Evolutionary conservation across 2,797 vertebrate genomes (phyloP).

Genomic region (Heliangelus exortis): DNA sequence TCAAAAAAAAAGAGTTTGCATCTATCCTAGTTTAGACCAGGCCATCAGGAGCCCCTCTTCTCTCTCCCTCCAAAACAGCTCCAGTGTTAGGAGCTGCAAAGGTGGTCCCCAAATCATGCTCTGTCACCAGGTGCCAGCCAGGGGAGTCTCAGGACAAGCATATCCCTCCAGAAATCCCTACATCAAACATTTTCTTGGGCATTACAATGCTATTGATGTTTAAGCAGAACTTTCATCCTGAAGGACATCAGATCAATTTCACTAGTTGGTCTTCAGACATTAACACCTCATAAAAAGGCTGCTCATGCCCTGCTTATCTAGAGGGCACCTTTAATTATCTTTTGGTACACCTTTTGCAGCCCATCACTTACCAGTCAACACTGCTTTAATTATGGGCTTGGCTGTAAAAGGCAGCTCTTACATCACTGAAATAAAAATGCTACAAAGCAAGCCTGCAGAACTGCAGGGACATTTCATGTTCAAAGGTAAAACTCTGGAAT

Average conservation of each 20-base stretch:
- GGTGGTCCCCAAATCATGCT: neutral
- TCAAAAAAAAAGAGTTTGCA: neutral
- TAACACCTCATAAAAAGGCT: conserved; percentile 68
- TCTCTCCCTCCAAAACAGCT: neutral
- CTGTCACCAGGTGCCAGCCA: neutral
- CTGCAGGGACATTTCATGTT: neutral
- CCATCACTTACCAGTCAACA: conserved; percentile 61
- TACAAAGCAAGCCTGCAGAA: neutral
- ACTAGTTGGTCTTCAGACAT: conserved; percentile 57
- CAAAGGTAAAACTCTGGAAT: neutral
- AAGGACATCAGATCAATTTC: conserved; percentile 56
- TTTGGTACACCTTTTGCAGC: conserved; percentile 59
- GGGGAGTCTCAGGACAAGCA: neutral
- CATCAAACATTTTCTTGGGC: conserved; percentile 47
- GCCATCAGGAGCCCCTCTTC: neutral
- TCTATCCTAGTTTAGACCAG: neutral
- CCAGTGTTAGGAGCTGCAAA: neutral
- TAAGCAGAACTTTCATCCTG: conserved; percentile 53
- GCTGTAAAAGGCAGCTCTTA: conserved; percentile 30
- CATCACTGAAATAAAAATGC: conserved; percentile 47
- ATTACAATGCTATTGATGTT: conserved; percentile 27
- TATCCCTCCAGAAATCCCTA: neutral
- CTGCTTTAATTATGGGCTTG: conserved; percentile 57
- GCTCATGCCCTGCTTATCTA: conserved; percentile 47
- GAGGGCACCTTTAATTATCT: conserved; percentile 54